Evolutionary conservation across 2,888 invertebrate genomes (phyloP).

Genomic region (Lamellibrachia columna): DNA sequence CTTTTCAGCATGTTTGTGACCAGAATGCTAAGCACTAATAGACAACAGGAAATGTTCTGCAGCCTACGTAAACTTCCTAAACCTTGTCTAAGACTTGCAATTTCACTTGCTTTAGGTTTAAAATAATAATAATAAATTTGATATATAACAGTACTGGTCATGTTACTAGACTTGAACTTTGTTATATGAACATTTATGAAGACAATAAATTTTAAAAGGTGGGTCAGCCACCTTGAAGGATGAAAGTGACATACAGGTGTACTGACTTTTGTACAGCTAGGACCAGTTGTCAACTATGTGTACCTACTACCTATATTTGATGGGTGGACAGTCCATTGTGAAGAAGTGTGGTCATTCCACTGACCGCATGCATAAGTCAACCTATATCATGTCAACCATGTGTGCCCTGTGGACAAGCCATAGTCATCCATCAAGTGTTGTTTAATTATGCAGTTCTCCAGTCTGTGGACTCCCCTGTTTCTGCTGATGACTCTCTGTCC

Average conservation of each 20-base stretch:
- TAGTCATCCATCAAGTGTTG: neutral
- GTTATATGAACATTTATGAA: too few species aligned
- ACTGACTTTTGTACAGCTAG: neutral
- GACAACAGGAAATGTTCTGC: neutral
- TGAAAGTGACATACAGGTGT: neutral
- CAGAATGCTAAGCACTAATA: too few species aligned
- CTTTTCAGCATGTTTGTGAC: too few species aligned
- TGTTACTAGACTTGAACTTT: too few species aligned
- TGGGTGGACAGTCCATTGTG: neutral
- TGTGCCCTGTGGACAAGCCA: neutral
- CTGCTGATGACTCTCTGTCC: neutral
- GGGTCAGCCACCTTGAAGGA: neutral
- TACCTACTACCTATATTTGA: neutral
- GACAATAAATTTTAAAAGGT: too few species aligned
- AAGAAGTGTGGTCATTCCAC: neutral
- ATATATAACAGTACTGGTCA: neutral
- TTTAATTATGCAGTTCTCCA: neutral
- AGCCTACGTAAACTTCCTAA: neutral
- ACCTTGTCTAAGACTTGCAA: neutral
- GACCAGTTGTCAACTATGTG: neutral
- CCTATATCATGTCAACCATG: neutral
- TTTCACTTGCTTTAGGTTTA: neutral
- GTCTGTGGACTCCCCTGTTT: neutral
- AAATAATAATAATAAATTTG: neutral
- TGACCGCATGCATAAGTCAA: slow-evolving; percentile 2